A percentile compares a stretch with the other conserved stretches of the same genome.
Evolutionary conservation across 1,140 invertebrate genomes (phyloP).

Genomic region (Araneus ventricosus): DNA sequence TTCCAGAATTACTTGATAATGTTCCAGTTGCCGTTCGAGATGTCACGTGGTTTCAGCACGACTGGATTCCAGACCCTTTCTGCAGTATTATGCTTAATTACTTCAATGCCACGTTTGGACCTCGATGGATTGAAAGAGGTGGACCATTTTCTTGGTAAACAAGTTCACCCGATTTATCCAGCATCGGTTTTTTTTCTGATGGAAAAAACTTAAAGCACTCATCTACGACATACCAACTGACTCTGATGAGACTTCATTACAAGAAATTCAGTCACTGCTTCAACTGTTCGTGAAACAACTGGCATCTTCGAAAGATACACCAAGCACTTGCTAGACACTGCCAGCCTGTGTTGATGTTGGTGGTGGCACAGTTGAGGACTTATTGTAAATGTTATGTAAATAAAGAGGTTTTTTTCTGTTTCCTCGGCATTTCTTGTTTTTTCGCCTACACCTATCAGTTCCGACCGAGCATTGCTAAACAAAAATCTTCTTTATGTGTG

Average conservation of each 20-base stretch:
- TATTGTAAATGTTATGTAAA: background rate
- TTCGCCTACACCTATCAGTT: background rate
- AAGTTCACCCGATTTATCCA: background rate
- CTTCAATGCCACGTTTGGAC: too few relatives aligned
- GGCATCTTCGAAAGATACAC: background rate
- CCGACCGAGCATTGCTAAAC: background rate
- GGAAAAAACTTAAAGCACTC: background rate
- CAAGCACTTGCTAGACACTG: background rate
- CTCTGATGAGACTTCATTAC: background rate
- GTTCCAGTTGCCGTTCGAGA: too few relatives aligned
- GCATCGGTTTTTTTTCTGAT: background rate
- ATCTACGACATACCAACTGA: background rate
- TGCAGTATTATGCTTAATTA: too few relatives aligned
- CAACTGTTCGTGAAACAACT: background rate
- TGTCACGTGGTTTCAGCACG: too few relatives aligned
- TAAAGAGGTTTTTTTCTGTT: background rate
- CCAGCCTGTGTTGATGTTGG: background rate
- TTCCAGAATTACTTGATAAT: too few relatives aligned
- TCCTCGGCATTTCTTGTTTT: too few relatives aligned
- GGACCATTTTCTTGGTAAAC: background rate
- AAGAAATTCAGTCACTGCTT: background rate
- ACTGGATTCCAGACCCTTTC: too few relatives aligned
- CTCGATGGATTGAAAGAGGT: background rate
- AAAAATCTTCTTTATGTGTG: background rate
- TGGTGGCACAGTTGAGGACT: background rate